Evolutionary conservation across 2,113 vertebrate species (phyloP), one percentile per base, ranked within the genome.

Genomic region (Percopsis transmontana): DNA sequence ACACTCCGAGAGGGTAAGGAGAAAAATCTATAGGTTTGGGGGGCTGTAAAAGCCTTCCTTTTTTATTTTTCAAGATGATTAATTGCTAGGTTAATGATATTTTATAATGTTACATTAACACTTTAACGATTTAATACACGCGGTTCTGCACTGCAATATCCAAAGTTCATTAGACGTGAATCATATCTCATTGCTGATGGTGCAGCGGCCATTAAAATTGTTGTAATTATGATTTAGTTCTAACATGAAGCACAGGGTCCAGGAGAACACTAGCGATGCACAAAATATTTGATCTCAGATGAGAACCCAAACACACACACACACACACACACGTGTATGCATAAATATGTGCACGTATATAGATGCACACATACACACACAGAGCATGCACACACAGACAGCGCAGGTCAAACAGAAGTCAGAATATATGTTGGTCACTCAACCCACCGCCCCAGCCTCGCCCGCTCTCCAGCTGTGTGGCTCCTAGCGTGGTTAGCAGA

Each of bases 61-160:
- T 68, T 18, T 77, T 82, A 80, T 86, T 87, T 89, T 77, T 78
- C 71, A 60, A 64, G 70, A 73, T 89, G 84, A 92, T 90, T 85
- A 81, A 91, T 87, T 72, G 70, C 77, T 64, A 66, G 58, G 77
- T 87, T 87, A 87, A 90, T 87, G 78, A 48, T 82, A 80, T 89
- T 88, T 91, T 89, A 86, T 84, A 90, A 85, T 85, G 80, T 85
- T 91, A 87, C 82, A 87, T 91, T 88, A 90, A 86, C 76, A 84
- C 77, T 74, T 87, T 87, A 91, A 87, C 78, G 79, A 85, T 90
- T 86, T 87, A 84, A 86, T 85, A 74, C 81, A 81, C 84, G 86
- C 73, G 72, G 72, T 74, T 85, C 74, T 79, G 84, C 81, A 80
- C 76, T 70, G 77, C 78, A 77, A 90, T 87, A 85, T 83, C 77